Evolutionary conservation across 2,797 vertebrate species (phyloP).

Genomic region (Etheostoma perlongum): DNA sequence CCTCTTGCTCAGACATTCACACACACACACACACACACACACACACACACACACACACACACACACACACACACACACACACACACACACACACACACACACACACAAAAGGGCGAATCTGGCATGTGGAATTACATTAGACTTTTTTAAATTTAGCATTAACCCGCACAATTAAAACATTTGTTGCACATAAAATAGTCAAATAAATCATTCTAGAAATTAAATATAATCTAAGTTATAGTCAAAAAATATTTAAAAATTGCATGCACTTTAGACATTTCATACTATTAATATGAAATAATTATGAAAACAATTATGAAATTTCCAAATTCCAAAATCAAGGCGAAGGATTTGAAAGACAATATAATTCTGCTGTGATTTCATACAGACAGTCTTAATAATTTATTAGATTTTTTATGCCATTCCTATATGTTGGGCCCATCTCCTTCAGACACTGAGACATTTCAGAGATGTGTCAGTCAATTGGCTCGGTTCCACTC

Average conservation of each 20-base stretch:
- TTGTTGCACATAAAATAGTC: too few species aligned
- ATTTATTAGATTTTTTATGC: not conserved
- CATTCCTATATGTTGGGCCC: not conserved
- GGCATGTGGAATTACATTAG: too few species aligned
- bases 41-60: not conserved
- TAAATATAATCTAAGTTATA: too few species aligned
- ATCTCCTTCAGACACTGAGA: constrained; percentile 27
- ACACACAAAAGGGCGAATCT: not conserved
- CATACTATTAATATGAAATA: too few species aligned
- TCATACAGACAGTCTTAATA: not conserved
- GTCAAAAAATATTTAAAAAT: too few species aligned
- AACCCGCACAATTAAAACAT: too few species aligned
- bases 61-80: not conserved
- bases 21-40: too few species aligned
- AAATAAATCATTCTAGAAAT: too few species aligned
- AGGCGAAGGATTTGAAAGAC: not conserved
- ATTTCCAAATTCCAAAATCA: not conserved
- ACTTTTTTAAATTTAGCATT: too few species aligned
- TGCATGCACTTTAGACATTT: not conserved
- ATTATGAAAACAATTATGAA: not conserved
- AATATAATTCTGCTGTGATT: not conserved
- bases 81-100: not conserved
- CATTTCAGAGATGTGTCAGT: constrained; percentile 33
- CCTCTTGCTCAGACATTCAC: too few species aligned
- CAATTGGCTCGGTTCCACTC: constrained; percentile 17